Conservation (phyloP, 2,888 invertebrate genomes). For the Apamea epomidion region DNA sequence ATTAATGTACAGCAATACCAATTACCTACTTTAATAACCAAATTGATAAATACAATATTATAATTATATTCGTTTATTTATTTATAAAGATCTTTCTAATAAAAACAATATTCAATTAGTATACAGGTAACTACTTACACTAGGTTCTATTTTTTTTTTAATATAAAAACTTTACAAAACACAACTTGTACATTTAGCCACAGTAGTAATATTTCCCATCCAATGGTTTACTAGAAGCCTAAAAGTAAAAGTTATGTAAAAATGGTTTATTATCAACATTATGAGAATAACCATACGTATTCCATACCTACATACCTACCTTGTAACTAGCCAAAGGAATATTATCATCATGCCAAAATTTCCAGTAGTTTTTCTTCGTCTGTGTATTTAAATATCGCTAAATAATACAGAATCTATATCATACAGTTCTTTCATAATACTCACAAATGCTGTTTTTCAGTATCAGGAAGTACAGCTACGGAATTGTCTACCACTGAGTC, state of each 20-base stretch:
- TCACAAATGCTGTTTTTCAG: conserved; percentile 24
- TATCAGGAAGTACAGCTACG: conserved; percentile 34
- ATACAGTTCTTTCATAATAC: background rate
- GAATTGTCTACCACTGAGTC: conserved; percentile 50
- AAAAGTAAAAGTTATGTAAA: background rate
- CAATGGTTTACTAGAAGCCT: background rate
- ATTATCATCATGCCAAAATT: background rate
- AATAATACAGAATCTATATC: background rate
- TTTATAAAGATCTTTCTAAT: background rate
- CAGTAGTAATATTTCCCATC: background rate
- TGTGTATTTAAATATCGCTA: background rate
- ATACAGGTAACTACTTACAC: background rate
- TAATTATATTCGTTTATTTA: background rate
- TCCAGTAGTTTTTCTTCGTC: background rate
- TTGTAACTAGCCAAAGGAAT: background rate
- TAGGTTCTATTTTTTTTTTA: background rate
- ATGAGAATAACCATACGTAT: background rate
- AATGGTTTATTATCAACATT: background rate
- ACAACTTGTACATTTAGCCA: background rate
- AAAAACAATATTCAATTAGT: background rate
- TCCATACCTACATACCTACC: background rate
- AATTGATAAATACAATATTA: background rate
- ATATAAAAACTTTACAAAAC: background rate
- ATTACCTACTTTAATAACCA: background rate
- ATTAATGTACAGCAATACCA: background rate